Conservation (phyloP, 2,797 vertebrate species). For the Paguma larvata region DNA sequence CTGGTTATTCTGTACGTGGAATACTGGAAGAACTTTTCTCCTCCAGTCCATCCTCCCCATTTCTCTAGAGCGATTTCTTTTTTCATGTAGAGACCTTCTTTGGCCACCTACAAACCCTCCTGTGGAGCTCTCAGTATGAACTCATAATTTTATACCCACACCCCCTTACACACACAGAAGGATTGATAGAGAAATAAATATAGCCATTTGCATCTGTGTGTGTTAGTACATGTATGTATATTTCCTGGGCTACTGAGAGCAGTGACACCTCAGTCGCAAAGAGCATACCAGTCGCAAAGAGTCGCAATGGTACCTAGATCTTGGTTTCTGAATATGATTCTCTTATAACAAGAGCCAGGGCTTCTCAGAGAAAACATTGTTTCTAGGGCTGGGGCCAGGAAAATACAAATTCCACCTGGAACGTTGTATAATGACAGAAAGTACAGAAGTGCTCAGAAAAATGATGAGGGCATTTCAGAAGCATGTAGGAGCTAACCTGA, state of each 20-base stretch:
- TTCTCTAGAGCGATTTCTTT: conserved; percentile 28
- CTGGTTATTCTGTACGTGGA: not conserved
- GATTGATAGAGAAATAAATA: not conserved
- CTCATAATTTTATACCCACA: not conserved
- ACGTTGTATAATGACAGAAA: conserved; percentile 21
- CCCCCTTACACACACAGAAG: not conserved
- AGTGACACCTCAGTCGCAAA: not conserved
- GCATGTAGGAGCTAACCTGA: not conserved
- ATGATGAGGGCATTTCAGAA: not conserved
- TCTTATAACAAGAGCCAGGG: not conserved
- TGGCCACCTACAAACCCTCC: not conserved
- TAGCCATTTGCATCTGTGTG: not conserved
- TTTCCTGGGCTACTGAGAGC: not conserved
- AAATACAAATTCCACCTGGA: conserved; percentile 4
- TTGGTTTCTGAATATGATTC: conserved; percentile 57
- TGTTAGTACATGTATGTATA: not conserved
- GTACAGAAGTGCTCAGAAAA: conserved; percentile 50
- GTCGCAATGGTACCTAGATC: not conserved
- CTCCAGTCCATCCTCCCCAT: not conserved
- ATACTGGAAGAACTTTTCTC: not conserved
- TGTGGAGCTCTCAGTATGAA: not conserved
- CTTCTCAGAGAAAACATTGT: conserved; percentile 43
- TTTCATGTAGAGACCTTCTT: not conserved
- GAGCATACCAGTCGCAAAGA: no score
- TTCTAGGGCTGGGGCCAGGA: not conserved